A percentile compares a stretch with the other conserved stretches of the same genome.
Evolutionary conservation across 2,888 invertebrate genomes (phyloP).

Genomic region (Athalia circularis): DNA sequence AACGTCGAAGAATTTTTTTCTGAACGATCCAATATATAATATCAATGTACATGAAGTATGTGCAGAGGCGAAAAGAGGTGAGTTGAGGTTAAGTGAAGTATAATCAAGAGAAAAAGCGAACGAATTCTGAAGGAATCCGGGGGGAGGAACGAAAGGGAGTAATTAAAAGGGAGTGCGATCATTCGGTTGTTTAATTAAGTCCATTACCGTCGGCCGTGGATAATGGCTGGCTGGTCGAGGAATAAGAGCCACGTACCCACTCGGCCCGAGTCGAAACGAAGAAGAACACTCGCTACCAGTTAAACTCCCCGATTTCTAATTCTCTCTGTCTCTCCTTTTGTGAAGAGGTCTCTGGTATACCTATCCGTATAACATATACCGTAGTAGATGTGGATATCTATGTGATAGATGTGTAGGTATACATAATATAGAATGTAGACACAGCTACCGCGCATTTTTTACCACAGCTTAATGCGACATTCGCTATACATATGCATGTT

Average conservation of each 20-base stretch:
- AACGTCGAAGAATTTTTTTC: no score
- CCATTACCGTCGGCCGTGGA: slow-evolving; percentile 35
- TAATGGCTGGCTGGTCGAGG: slow-evolving; percentile 30
- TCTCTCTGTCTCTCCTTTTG: neutral
- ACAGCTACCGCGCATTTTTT: no score
- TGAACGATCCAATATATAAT: no score
- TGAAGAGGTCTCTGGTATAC: no score
- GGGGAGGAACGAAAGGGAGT: slow-evolving; percentile 5
- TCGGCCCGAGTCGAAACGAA: neutral
- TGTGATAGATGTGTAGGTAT: no score
- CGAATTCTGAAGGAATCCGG: slow-evolving; percentile 31
- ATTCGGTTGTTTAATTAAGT: slow-evolving; percentile 45
- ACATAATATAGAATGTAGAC: no score
- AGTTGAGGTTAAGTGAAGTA: slow-evolving; percentile 37
- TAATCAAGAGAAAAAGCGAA: slow-evolving; percentile 37
- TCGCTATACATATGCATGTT: no score
- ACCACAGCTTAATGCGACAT: no score
- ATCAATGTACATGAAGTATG: neutral
- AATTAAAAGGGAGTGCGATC: slow-evolving; percentile 46
- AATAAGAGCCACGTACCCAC: neutral
- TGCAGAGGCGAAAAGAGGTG: neutral
- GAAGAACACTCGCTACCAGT: neutral
- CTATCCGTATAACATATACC: neutral
- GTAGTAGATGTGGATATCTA: no score
- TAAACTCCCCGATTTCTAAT: neutral